Conservation (phyloP, 1,140 invertebrate species). For the Diachasmimorpha longicaudata region DNA sequence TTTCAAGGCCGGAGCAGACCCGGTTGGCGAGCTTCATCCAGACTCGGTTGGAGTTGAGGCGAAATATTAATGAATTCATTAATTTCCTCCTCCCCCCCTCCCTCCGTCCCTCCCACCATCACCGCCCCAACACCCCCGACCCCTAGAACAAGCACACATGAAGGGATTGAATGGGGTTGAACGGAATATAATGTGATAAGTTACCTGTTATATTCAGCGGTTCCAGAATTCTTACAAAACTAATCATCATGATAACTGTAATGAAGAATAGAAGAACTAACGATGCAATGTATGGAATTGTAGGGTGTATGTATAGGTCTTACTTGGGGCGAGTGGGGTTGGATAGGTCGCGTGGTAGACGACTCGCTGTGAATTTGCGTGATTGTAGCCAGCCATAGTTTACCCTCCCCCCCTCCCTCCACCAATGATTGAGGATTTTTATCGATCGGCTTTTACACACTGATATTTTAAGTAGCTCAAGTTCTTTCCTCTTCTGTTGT, state of each 20-base stretch:
- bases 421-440: conserved; percentile 26
- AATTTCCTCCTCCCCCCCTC: too few species aligned
- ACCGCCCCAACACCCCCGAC: too few species aligned
- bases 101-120: too few species aligned
- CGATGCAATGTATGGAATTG: background rate
- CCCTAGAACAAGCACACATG: too few species aligned
- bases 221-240: background rate
- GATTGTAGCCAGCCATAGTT: conserved; percentile 59
- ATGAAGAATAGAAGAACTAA: background rate
- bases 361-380: conserved; percentile 52
- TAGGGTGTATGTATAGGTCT: conserved; percentile 38
- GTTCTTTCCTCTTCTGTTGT: background rate
- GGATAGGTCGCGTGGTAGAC: conserved; percentile 61
- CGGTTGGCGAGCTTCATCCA: too few species aligned
- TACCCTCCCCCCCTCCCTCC: conserved; percentile 29
- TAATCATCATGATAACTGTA: background rate
- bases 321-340: conserved; percentile 61
- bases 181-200: background rate
- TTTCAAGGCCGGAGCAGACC: too few species aligned
- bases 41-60: too few species aligned
- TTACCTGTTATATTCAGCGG: background rate
- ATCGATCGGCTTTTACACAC: conserved; percentile 15
- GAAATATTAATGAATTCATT: too few species aligned
- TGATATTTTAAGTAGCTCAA: background rate
- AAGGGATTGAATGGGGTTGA: too few species aligned